Percentiles rank a stretch among this genome's conserved stretches.
phyloP scores from a whole-genome alignment of 2,797 vertebrate species.

The Acipenser ruthenus region DNA sequence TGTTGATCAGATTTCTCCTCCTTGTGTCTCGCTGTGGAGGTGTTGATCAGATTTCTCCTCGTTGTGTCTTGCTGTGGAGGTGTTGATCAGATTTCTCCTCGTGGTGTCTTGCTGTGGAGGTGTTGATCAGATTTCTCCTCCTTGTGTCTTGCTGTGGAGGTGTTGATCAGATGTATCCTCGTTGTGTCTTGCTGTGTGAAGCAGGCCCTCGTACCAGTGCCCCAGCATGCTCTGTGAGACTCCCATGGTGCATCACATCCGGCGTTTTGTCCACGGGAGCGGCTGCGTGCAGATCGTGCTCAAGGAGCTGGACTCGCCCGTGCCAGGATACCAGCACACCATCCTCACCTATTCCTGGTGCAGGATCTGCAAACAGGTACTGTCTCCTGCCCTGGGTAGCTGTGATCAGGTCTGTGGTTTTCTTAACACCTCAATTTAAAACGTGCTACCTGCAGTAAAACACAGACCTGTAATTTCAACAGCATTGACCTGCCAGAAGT shows the following conservation, averaged over 20 bases:
- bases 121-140: no score
- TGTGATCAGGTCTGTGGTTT: no score
- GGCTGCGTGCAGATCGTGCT: slow-evolving; percentile 95
- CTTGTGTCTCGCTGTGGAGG: no score
- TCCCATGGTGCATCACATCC: slow-evolving; percentile 94
- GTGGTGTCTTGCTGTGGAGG: no score
- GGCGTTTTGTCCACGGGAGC: slow-evolving; percentile 90
- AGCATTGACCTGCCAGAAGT: no score
- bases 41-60: no score
- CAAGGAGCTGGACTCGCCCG: slow-evolving; percentile 93
- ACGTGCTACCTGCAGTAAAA: slow-evolving; percentile 26
- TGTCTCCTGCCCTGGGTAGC: no score
- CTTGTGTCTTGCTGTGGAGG: background rate
- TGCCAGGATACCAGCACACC: slow-evolving; percentile 96
- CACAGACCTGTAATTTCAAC: no score
- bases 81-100: no score
- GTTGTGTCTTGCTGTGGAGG: no score
- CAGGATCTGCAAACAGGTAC: slow-evolving; percentile 91
- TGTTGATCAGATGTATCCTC: slow-evolving; percentile 2
- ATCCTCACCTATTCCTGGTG: slow-evolving; percentile 98
- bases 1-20: no score
- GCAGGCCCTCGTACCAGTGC: slow-evolving; percentile 90
- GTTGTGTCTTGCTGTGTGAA: slow-evolving; percentile 4
- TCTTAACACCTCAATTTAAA: no score
- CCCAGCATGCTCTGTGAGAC: slow-evolving; percentile 95